These are phyloP conservation scores for Drosophila seguyi DNA, from an alignment of 1,140 invertebrate species.

Conservation along the genomic window DNA sequence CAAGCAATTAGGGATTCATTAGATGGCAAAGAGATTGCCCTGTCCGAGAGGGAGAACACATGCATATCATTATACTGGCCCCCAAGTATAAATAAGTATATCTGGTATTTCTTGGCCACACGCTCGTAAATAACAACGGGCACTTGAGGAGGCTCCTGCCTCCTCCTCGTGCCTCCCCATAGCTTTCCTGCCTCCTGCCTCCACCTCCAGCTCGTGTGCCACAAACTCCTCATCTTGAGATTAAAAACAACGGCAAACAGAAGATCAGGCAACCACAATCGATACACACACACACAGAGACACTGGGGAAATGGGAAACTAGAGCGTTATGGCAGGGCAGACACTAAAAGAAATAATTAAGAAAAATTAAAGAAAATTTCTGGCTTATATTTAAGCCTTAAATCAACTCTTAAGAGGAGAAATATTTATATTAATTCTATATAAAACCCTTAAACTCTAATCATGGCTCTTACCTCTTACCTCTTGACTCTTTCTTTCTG, in stretches of 20 bases:
- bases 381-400: background rate
- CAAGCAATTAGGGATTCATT: conserved; percentile 45
- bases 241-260: conserved; percentile 11
- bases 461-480: background rate
- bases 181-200: background rate
- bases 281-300: background rate
- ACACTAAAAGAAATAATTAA: background rate
- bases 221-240: conserved; percentile 8
- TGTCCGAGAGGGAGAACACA: conserved; percentile 17
- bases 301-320: conserved; percentile 15
- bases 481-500: background rate
- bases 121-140: conserved; percentile 60
- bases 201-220: background rate
- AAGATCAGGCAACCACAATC: conserved; percentile 12
- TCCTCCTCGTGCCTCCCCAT: background rate
- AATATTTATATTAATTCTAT: too few relatives aligned
- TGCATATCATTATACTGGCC: conserved; percentile 45
- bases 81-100: conserved; percentile 29
- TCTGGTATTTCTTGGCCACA: conserved; percentile 42
- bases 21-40: conserved; percentile 41
- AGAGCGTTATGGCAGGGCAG: conserved; percentile 1
- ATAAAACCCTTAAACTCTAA: background rate
- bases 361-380: background rate
- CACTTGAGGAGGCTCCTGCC: conserved; percentile 52
- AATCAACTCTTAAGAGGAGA: too few relatives aligned